Evolutionary conservation across 2,888 invertebrate genomes (phyloP), one percentile per base, ranked within the genome.

Genomic region (Bruchidius siliquastri): DNA sequence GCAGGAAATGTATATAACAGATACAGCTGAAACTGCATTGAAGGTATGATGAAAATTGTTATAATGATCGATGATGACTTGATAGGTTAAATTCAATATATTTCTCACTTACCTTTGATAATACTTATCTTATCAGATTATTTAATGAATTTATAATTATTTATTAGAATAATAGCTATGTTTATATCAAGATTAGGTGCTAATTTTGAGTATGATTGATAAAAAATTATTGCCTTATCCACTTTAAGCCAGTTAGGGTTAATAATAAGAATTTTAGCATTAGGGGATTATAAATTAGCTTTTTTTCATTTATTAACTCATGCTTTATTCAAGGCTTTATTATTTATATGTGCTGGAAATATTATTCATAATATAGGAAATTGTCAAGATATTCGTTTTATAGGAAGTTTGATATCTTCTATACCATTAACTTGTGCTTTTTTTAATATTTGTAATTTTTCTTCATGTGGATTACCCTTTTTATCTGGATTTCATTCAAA

Each of bases 161-260:
- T 90, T 83, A 84, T 91, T 82, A 87, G 88, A 72, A 85, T 88
- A 0, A 85, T 91, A 84, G 91, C 91, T 0, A 90, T 91, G 87
- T 88, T 90, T 90, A 89, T 90, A 81, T 87, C 90, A 0, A 90
- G 90, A 0, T 86, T 91, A 93, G 81, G 85, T 93, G 71, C 94
- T 79, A 90, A 88, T 88, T 90, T 88, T 89, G 90, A 91, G 76
- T 90, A 87, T 89, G 93, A 93, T 88, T 88, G 92, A 83, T 93
- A 93, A 86, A 93, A 93, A 88, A 91, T 92, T 90, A 92, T 94
- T 91, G 93, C 93, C 83, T 86, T 92, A 84, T 86, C 92, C 82
- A 90, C 88, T 78, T 88, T 94, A 86, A 93, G 92, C 0, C 93
- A 94, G 83, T 87, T 94, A 83, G 92, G 92, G 0, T 88, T 94